Base-by-base conservation (phyloP, 2,113 vertebrate genomes). In the Ceyx margarethae region DNA sequence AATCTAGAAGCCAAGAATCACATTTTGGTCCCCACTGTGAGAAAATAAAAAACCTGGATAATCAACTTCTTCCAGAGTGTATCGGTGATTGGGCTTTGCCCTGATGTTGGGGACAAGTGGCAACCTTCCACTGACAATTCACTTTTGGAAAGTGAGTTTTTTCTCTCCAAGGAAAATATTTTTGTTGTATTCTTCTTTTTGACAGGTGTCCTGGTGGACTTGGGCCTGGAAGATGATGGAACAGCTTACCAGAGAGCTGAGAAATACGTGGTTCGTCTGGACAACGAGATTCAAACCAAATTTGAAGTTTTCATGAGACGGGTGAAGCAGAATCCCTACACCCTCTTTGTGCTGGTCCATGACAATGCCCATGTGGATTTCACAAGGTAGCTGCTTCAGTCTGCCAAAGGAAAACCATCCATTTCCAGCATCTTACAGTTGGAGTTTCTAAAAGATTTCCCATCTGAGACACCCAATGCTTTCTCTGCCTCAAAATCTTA, bases 281-380 rank as follows among this genome's bases (percentile, higher is more conserved):
- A 99, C 79, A 97, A 93, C 26, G 99, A 99, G 23, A 98, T 99
- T 42, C 99, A 99, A 92, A 89, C 94, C 73, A 99, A 98, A 96
- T 99, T 99, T 97, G 99, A 99, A 83, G 97, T 98, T 78, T 99
- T 99, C 96, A 98, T 99, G 98, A 98, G 96, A 92, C 98, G 98
- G 79, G 99, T 99, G 89, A 99, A 99, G 77, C 99, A 99, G 97
- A 99, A 99, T 93, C 99, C 99, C 1, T 99, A 99, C 91, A 99
- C 99, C 0, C 97, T 99, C 81, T 99, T 99, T 95, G 99, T 99
- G 94, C 98, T 99, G 69, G 99, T 99, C 76, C 99, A 99, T 58
- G 99, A 99, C 97, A 98, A 99, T 95, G 98, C 99, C 3, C 99
- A 99, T 1, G 98, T 99, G 23, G 99, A 99, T 97, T 97, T 99